Evolutionary conservation across 2,888 invertebrate genomes (phyloP).

Genomic region (Dinocampus coccinellae): DNA sequence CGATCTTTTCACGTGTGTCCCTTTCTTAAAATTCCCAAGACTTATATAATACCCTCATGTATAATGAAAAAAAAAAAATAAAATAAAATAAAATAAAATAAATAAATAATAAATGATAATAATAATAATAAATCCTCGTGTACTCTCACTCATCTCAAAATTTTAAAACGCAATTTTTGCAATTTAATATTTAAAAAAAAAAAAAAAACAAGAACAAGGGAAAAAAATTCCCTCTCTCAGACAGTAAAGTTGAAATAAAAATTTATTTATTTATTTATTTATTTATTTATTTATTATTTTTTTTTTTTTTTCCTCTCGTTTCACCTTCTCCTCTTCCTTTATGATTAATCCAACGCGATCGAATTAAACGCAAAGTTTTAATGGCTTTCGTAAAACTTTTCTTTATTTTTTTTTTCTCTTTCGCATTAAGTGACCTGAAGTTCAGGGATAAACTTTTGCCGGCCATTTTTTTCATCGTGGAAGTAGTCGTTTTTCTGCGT

Average conservation of each 20-base stretch:
- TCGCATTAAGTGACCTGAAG: slow-evolving; percentile 30
- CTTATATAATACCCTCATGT: background rate
- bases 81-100: too few relatives aligned
- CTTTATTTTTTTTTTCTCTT: slow-evolving; percentile 16
- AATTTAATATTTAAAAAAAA: background rate
- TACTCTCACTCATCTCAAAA: background rate
- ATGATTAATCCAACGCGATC: slow-evolving; percentile 17
- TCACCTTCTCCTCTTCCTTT: background rate
- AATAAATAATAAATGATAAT: too few relatives aligned
- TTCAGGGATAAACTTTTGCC: slow-evolving; percentile 29
- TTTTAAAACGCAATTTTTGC: too few relatives aligned
- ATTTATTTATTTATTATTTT: too few relatives aligned
- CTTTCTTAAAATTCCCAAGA: slow-evolving; percentile 25
- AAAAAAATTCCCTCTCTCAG: too few relatives aligned
- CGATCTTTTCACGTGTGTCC: slow-evolving; percentile 34
- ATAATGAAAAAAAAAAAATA: background rate
- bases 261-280: background rate
- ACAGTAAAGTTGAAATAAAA: slow-evolving; percentile 19
- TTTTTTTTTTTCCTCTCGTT: too few relatives aligned
- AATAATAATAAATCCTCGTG: background rate
- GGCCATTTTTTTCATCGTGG: slow-evolving; percentile 25
- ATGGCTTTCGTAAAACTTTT: slow-evolving; percentile 18
- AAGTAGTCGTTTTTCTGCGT: slow-evolving; percentile 3
- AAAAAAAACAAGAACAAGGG: too few relatives aligned
- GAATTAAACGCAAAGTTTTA: slow-evolving; percentile 24